These are phyloP conservation scores for Cosmia pyralina DNA, from an alignment of 2,888 invertebrate genomes.

Conservation along the genomic window DNA sequence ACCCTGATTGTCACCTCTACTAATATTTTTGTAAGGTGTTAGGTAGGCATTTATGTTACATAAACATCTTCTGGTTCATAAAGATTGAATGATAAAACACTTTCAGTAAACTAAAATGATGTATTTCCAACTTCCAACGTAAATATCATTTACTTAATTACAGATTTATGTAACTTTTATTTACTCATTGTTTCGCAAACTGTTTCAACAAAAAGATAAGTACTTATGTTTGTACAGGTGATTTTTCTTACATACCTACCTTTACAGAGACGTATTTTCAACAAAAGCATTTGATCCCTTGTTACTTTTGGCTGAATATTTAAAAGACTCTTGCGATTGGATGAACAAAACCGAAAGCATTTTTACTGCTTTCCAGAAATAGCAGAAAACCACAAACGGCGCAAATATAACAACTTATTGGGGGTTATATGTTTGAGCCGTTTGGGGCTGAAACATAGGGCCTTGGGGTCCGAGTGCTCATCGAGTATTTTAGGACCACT, in stretches of 20 bases:
- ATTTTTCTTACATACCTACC: neutral
- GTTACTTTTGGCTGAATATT: neutral
- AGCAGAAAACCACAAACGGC: neutral
- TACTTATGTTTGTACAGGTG: slow-evolving; percentile 28
- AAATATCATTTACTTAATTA: slow-evolving; percentile 20
- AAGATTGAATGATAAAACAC: slow-evolving; percentile 5
- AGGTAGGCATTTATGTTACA: neutral
- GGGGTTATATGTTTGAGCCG: too few species aligned
- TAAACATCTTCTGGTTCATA: neutral
- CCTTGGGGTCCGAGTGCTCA: too few species aligned
- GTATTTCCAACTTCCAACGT: neutral
- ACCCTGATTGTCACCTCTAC: neutral
- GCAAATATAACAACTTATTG: too few species aligned
- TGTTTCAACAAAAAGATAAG: slow-evolving; percentile 8
- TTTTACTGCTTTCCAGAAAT: neutral
- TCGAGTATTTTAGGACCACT: too few species aligned
- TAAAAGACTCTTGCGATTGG: neutral
- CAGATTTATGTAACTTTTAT: slow-evolving; percentile 22
- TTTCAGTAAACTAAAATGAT: slow-evolving; percentile 8
- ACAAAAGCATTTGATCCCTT: neutral
- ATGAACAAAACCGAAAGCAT: neutral
- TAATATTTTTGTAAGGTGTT: neutral
- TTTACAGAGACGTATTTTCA: neutral
- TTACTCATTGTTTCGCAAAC: slow-evolving; percentile 1
- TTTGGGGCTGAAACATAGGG: too few species aligned